Percentiles rank a stretch among this genome's conserved stretches.
Conservation (phyloP, 2,113 vertebrate genomes). For the Macaca nemestrina region DNA sequence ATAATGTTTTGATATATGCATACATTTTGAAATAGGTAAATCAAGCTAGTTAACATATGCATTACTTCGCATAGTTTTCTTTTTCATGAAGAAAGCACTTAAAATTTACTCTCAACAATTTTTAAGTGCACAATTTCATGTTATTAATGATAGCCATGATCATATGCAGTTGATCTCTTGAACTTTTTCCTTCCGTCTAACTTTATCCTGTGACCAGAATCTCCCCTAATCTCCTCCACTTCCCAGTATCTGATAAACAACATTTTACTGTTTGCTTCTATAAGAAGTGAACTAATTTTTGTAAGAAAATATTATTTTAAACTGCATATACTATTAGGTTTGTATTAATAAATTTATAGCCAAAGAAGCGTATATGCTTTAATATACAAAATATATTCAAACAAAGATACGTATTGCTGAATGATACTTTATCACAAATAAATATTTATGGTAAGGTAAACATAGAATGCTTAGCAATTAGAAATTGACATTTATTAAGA, state of each 20-base stretch:
- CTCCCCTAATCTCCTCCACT: accelerated
- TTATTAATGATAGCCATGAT: background rate
- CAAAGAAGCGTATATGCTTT: background rate
- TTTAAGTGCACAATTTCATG: background rate
- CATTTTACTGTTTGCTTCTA: background rate
- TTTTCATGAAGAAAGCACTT: background rate
- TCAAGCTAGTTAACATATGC: background rate
- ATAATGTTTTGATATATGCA: background rate
- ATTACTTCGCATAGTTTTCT: background rate
- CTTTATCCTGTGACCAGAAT: background rate
- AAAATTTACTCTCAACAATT: background rate
- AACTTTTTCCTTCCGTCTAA: background rate
- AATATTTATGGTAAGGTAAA: background rate
- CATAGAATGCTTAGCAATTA: background rate
- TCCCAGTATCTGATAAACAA: background rate
- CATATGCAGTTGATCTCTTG: background rate
- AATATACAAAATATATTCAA: background rate
- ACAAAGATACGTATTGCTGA: background rate
- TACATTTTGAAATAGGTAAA: background rate
- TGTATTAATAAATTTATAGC: background rate
- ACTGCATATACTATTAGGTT: background rate
- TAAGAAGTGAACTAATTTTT: background rate
- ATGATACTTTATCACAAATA: background rate
- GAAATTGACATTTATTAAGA: background rate
- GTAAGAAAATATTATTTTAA: background rate